A percentile compares a stretch with the other conserved stretches of the same genome.
Conservation (phyloP, 2,888 invertebrate genomes). For the Leptopilina drosophilae region DNA sequence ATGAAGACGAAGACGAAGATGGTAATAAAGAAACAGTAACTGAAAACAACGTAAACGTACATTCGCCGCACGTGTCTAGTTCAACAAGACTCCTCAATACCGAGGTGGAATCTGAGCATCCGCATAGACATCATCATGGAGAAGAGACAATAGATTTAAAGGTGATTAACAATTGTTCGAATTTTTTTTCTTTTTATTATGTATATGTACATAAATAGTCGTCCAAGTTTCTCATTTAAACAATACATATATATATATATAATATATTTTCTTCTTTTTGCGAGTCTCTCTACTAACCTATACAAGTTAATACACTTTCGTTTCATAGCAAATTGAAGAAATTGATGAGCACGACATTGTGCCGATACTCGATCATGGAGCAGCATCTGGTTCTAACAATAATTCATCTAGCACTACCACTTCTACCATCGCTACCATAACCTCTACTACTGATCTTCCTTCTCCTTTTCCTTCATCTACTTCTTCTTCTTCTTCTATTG, state of each 20-base stretch:
- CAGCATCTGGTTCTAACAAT: constrained; percentile 52
- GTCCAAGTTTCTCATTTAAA: too few species aligned
- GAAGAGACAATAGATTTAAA: constrained; percentile 65
- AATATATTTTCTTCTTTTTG: background rate
- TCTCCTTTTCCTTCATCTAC: background rate
- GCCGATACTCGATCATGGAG: constrained; percentile 61
- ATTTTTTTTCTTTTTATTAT: too few species aligned
- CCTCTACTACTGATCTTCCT: constrained; percentile 2
- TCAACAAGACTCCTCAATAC: constrained; percentile 54
- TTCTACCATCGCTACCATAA: constrained; percentile 54
- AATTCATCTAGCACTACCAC: constrained; percentile 47
- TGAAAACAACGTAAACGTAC: constrained; percentile 66
- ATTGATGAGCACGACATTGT: constrained; percentile 64
- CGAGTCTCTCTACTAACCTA: background rate
- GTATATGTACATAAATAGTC: too few species aligned
- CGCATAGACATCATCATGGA: constrained; percentile 77
- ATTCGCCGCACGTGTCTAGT: constrained; percentile 55
- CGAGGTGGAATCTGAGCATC: constrained; percentile 65
- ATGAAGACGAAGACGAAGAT: constrained; percentile 71
- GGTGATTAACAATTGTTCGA: constrained; percentile 48
- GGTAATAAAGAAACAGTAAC: constrained; percentile 69
- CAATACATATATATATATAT: background rate
- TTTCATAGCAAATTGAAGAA: constrained; percentile 58
- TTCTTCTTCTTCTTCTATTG: constrained; percentile 20
- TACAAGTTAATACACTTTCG: constrained; percentile 13